phyloP scores from a whole-genome alignment of 2,888 invertebrate genomes.

The Rhogogaster chlorosoma region DNA sequence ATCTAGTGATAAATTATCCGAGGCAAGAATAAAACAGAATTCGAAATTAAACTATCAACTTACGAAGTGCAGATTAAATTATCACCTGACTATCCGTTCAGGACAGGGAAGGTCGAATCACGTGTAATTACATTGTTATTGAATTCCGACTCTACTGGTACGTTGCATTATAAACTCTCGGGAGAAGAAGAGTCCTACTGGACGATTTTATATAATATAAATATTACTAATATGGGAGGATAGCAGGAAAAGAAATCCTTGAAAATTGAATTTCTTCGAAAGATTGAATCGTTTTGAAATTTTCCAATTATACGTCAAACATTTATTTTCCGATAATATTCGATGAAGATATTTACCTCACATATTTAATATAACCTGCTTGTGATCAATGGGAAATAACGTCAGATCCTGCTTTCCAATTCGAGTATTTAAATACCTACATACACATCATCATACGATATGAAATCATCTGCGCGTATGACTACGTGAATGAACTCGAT shows the following conservation, averaged over 20 bases:
- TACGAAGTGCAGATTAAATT: conserved; percentile 4
- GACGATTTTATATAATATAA: neutral
- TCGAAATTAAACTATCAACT: conserved; percentile 26
- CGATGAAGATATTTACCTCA: neutral
- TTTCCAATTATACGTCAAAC: neutral
- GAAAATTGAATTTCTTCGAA: neutral
- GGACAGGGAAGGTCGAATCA: neutral
- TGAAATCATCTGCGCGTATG: neutral
- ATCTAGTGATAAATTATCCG: conserved; percentile 9
- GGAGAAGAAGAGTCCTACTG: neutral
- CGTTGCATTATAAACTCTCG: neutral
- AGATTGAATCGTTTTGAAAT: neutral
- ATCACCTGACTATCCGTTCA: conserved; percentile 5
- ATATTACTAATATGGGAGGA: neutral
- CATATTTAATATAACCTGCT: neutral
- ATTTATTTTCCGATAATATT: neutral
- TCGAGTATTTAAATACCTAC: neutral
- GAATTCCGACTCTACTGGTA: neutral
- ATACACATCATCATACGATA: neutral
- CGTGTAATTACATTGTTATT: conserved; percentile 20
- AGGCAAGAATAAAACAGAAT: neutral
- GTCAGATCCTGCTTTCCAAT: neutral
- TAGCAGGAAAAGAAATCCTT: neutral
- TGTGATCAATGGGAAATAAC: neutral
- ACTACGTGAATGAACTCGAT: neutral